phyloP scores from a whole-genome alignment of 2,888 invertebrate genomes.

The Acronicta leporina region DNA sequence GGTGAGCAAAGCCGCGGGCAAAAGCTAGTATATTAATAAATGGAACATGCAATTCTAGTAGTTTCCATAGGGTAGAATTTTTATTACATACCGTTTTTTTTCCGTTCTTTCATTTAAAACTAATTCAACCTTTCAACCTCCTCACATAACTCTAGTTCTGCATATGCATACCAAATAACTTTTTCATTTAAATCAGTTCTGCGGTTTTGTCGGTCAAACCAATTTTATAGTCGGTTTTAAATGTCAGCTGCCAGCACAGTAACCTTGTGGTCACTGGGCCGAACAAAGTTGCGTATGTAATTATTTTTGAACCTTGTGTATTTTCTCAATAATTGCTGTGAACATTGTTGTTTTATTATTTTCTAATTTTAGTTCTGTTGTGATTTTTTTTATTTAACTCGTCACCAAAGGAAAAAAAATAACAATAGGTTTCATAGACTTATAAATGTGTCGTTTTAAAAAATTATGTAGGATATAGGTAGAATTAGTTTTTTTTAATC shows the following conservation, averaged over 20 bases:
- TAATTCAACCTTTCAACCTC: no score
- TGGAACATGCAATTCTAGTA: no score
- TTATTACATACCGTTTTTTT: no score
- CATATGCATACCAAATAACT: not conserved
- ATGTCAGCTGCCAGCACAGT: conserved; percentile 8
- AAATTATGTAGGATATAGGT: no score
- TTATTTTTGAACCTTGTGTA: conserved; percentile 5
- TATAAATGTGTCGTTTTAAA: no score
- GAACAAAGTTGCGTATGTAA: conserved; percentile 18
- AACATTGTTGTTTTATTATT: conserved; percentile 5
- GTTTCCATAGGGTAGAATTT: no score
- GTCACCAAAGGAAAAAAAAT: not conserved
- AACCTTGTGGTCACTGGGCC: conserved; percentile 33
- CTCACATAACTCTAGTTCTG: not conserved
- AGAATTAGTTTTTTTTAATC: no score
- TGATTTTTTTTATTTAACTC: not conserved
- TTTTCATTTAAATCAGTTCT: conserved; percentile 10
- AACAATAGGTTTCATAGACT: not conserved
- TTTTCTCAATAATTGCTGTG: conserved; percentile 5
- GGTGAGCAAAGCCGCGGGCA: no score
- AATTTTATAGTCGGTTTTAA: conserved; percentile 6
- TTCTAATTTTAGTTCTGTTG: not conserved
- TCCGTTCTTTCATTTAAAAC: no score
- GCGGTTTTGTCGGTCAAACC: conserved; percentile 16
- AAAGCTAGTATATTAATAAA: no score